Evolutionary conservation across 1,140 invertebrate genomes (phyloP).

Genomic region (Drosophila repletoides): DNA sequence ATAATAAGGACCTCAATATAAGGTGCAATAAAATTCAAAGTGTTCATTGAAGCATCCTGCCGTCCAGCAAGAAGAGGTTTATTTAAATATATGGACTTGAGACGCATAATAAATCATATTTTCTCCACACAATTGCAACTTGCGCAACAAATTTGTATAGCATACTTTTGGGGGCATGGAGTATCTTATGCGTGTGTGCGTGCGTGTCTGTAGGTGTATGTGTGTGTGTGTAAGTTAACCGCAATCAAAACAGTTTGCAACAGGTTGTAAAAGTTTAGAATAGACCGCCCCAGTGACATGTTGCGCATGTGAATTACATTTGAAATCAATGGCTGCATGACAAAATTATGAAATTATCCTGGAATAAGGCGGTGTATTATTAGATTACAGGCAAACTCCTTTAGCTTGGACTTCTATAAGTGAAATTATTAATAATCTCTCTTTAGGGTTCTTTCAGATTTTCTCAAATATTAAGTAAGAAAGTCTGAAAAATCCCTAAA

Average conservation of each 20-base stretch:
- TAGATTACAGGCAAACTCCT: neutral
- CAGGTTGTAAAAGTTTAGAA: slow-evolving; percentile 58
- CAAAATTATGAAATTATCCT: neutral
- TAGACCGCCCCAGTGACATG: slow-evolving; percentile 13
- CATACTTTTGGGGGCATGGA: slow-evolving; percentile 32
- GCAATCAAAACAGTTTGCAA: slow-evolving; percentile 49
- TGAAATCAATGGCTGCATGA: neutral
- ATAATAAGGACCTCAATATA: neutral
- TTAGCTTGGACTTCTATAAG: no score
- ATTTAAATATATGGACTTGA: slow-evolving; percentile 56
- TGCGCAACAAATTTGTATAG: slow-evolving; percentile 70
- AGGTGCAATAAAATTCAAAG: slow-evolving; percentile 54
- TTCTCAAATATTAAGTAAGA: no score
- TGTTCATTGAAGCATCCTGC: slow-evolving; percentile 54
- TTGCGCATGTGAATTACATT: slow-evolving; percentile 42
- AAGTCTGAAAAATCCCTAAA: no score
- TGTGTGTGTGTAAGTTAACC: slow-evolving; percentile 3
- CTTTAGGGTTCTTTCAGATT: no score
- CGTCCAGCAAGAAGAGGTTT: slow-evolving; percentile 43
- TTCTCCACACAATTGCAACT: slow-evolving; percentile 63
- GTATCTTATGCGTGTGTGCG: neutral
- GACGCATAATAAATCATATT: slow-evolving; percentile 64
- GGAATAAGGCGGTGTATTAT: neutral
- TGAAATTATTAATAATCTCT: neutral
- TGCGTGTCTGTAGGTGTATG: neutral